Base-by-base conservation (phyloP, 2,113 vertebrate genomes). In the Hydrolagus affinis region DNA sequence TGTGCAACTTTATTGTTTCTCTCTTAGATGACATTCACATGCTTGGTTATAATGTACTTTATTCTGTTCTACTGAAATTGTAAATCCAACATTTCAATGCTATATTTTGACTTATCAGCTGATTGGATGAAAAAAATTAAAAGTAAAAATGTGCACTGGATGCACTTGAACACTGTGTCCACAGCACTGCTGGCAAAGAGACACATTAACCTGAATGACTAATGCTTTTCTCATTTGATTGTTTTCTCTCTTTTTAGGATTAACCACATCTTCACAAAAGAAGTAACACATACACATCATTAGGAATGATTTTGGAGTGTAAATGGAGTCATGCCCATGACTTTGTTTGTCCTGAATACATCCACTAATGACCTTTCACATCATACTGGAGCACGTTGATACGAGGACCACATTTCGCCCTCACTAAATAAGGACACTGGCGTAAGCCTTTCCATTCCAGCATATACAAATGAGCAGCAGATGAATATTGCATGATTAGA, bases 401-500 rank as follows among this genome's bases (percentile, higher is more conserved):
- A 89, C 86, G 88, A 89, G 87, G 85, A 89, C 77, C 86, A 86
- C 88, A 87, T 88, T 86, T 30, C 57, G 66, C 75, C 23, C 21
- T 86, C 86, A 89, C 88, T 90, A 86, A 71, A 85, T 91, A 91
- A 93, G 92, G 92, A 94, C 92, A 92, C 92, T 93, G 93, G 90
- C 93, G 94, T 91, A 93, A 91, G 90, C 90, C 93, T 88, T 90
- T 91, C 93, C 93, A 80, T 93, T 93, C 89, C 93, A 92, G 92
- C 93, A 92, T 89, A 94, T 94, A 92, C 57, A 89, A 93, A 91
- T 92, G 91, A 93, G 92, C 92, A 91, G 93, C 90, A 93, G 95
- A 93, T 91, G 88, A 91, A 92, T 94, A 94, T 88, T 96, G 96
- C 96, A 97, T 97, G 97, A 96, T 91, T 89, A 93, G 66, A 71